A percentile compares a stretch with the other conserved stretches of the same genome.
These are phyloP conservation scores for Balearica regulorum DNA, from an alignment of 2,797 vertebrate species.

Conservation along the genomic window DNA sequence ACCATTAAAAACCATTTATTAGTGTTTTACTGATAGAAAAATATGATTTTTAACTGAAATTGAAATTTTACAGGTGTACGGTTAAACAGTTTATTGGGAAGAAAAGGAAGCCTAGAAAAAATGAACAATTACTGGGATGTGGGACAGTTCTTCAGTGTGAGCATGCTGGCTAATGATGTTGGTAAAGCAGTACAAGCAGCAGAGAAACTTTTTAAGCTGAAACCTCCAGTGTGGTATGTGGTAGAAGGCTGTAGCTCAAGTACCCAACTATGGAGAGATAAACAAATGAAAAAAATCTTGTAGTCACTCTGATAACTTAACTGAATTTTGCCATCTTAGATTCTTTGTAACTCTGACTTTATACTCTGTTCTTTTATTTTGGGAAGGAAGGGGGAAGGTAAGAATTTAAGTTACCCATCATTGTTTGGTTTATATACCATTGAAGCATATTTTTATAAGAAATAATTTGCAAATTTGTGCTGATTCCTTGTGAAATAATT, in stretches of 20 bases:
- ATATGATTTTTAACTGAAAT: background rate
- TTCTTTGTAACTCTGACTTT: background rate
- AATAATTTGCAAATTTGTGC: background rate
- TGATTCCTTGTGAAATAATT: background rate
- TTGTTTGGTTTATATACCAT: background rate
- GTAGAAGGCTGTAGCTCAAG: background rate
- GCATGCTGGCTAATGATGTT: conserved; percentile 89
- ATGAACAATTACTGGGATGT: conserved; percentile 98
- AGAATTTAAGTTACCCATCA: background rate
- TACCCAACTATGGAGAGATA: background rate
- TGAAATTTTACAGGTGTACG: conserved; percentile 81
- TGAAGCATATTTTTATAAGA: background rate
- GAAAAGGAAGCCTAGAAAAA: conserved; percentile 94
- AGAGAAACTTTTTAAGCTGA: conserved; percentile 93
- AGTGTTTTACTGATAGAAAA: background rate
- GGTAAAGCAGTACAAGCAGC: conserved; percentile 92
- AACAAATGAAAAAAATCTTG: background rate
- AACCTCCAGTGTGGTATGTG: conserved; percentile 92
- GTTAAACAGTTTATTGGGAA: conserved; percentile 90
- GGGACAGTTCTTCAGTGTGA: conserved; percentile 91
- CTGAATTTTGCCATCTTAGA: background rate
- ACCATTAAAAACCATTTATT: background rate
- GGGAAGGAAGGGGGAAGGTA: background rate
- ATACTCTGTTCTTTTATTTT: background rate
- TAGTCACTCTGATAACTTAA: background rate